Base-by-base conservation (phyloP, 2,888 invertebrate species). In the Latrodectus hesperus region DNA sequence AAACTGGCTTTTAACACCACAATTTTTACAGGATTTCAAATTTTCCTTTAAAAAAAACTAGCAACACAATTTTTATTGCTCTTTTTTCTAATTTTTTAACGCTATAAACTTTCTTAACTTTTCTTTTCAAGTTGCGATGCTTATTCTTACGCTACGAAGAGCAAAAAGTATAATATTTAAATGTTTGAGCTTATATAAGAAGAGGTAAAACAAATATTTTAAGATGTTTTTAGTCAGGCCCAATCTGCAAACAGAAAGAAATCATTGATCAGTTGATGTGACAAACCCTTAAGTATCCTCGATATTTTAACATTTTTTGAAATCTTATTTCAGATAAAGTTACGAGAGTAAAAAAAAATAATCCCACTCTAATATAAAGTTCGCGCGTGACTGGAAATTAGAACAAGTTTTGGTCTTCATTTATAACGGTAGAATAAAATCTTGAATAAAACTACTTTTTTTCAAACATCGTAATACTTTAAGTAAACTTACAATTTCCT, bases 351-450 rank as follows among this genome's bases (percentile, higher is more conserved):
- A 68, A 75, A 65, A 51, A 85, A 70, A 75, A 79, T 74, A 85
- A 60, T 12, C 60, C 75, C 55, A 67, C 64, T 79, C 74, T 80
- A 74, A 74, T 74, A 78, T 74, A 77, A 71, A 70, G 71, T 38
- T 53, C 11, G 51, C 26, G 71, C 84, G 84, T 84, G 84, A 84
- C 84, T 68, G 9, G 84, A 70, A 84, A 79, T 73, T 84, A 78
- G 79, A 85, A 75, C 60, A 53, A 51, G 74, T 70, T 75, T n/a
- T 49, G n/a, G 60, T 68, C 64, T 70, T 84, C 79, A 79, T 85
- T 76, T 83, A 71, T 79, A 79, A 53, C 55, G 55, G 22, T 14
- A 38, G 55, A 51, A 64, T 78, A 51, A 60, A 72, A 38, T 72
- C 26, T 55, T 14, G 64, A 60, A 22, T 64, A 64, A 17, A 60